phyloP scores from a whole-genome alignment of 2,797 vertebrate species.

The Sebastes itinus region DNA sequence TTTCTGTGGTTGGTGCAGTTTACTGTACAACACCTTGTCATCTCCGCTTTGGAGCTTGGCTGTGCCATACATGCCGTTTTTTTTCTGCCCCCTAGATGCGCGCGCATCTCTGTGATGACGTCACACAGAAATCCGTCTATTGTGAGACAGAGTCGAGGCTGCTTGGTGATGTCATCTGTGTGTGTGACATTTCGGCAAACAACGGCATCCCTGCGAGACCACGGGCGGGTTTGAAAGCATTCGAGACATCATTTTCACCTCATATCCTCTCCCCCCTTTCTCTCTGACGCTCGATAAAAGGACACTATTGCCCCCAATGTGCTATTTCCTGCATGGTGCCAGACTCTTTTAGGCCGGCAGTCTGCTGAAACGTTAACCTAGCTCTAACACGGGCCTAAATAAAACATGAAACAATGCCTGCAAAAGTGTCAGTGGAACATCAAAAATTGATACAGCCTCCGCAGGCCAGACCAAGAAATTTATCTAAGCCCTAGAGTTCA shows the following conservation, averaged over 20 bases:
- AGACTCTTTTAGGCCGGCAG: slow-evolving; percentile 55
- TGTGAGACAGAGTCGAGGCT: not conserved
- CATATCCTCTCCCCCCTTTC: not conserved
- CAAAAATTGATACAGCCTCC: slow-evolving; percentile 81
- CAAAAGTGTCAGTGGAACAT: slow-evolving; percentile 77
- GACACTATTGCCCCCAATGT: slow-evolving; percentile 48
- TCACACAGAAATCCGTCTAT: not conserved
- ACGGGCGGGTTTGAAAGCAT: not conserved
- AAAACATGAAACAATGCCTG: slow-evolving; percentile 84
- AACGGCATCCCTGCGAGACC: not conserved
- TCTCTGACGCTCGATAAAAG: slow-evolving; percentile 57
- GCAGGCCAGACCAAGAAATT: slow-evolving; percentile 74
- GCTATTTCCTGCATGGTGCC: slow-evolving; percentile 66
- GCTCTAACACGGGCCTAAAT: slow-evolving; percentile 77
- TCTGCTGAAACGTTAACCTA: slow-evolving; percentile 78
- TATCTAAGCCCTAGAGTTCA: slow-evolving; percentile 78
- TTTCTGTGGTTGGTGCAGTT: too few relatives aligned
- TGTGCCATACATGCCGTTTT: too few relatives aligned
- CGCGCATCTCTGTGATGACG: too few relatives aligned
- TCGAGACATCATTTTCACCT: slow-evolving; percentile 7
- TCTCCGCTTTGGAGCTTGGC: too few relatives aligned
- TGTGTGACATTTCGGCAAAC: slow-evolving; percentile 3
- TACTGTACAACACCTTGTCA: too few relatives aligned
- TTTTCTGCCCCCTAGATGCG: too few relatives aligned
- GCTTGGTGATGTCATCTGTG: not conserved